These are phyloP conservation scores for Coracias cyanogaster DNA, from an alignment of 2,797 vertebrate genomes.

Conservation along the genomic window DNA sequence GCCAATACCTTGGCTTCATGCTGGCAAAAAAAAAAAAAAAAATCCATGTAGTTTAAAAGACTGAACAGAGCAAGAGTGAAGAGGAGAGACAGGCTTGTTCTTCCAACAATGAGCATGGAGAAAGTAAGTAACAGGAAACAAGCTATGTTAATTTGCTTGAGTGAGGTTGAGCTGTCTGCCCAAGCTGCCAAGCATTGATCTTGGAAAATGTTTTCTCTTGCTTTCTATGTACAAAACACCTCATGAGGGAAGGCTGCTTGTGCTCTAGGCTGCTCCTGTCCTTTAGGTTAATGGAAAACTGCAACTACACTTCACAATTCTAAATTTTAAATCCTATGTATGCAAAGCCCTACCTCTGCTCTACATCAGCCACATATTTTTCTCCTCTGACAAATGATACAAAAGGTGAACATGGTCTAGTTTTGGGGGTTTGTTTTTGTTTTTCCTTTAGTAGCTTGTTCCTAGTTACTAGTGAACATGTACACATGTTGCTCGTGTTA, in stretches of 20 bases:
- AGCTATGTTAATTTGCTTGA: not conserved
- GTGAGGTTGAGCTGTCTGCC: rapidly evolving
- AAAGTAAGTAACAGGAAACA: not conserved
- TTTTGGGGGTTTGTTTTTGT: not conserved
- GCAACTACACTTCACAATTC: not conserved
- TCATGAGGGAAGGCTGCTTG: not conserved
- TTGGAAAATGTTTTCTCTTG: not conserved
- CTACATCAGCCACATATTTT: not conserved
- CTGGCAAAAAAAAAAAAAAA: not conserved
- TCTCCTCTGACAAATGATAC: not conserved
- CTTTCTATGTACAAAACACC: not conserved
- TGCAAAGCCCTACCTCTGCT: not conserved
- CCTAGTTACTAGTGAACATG: not conserved
- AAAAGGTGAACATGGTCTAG: not conserved
- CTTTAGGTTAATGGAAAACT: not conserved
- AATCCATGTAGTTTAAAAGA: too few species aligned
- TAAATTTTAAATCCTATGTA: not conserved
- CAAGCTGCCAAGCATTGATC: not conserved
- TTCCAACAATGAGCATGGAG: not conserved
- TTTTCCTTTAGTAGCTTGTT: not conserved
- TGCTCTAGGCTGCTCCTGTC: not conserved
- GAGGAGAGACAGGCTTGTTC: not conserved
- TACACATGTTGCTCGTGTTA: not conserved
- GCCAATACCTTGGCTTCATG: not conserved
- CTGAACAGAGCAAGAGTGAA: not conserved